These are phyloP conservation scores for Ariopsis seemanni DNA, from an alignment of 2,113 vertebrate species.

Conservation along the genomic window DNA sequence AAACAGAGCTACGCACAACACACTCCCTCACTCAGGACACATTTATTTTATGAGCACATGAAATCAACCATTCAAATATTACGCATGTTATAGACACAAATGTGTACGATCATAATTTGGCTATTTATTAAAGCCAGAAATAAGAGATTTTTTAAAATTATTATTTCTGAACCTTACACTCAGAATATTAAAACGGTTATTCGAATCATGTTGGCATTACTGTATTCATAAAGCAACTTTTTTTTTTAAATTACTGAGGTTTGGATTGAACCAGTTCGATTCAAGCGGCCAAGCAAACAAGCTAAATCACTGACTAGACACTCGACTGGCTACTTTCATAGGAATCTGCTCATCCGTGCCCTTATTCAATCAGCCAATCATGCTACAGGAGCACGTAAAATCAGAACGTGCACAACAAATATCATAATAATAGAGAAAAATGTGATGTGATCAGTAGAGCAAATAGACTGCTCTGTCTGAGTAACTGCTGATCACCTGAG, in stretches of 20 bases:
- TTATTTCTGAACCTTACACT: neutral
- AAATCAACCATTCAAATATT: constrained; percentile 3
- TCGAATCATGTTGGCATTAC: neutral
- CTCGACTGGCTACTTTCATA: neutral
- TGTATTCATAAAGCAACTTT: neutral
- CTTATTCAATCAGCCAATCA: neutral
- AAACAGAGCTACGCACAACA: neutral
- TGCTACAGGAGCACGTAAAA: no score
- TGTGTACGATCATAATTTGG: neutral
- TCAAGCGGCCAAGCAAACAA: neutral
- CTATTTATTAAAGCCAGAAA: neutral
- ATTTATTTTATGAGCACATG: neutral
- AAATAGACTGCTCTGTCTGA: neutral
- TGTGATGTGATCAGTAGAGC: neutral
- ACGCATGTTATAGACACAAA: neutral
- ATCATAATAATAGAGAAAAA: neutral
- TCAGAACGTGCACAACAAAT: no score
- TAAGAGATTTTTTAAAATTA: neutral
- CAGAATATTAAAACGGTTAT: neutral
- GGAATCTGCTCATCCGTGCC: neutral
- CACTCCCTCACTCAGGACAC: neutral
- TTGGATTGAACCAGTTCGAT: neutral
- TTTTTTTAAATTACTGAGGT: neutral
- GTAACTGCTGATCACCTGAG: neutral
- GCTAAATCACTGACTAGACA: neutral